These are phyloP conservation scores for Neodontobutis hainanensis DNA, from an alignment of 2,113 vertebrate genomes.

Conservation along the genomic window DNA sequence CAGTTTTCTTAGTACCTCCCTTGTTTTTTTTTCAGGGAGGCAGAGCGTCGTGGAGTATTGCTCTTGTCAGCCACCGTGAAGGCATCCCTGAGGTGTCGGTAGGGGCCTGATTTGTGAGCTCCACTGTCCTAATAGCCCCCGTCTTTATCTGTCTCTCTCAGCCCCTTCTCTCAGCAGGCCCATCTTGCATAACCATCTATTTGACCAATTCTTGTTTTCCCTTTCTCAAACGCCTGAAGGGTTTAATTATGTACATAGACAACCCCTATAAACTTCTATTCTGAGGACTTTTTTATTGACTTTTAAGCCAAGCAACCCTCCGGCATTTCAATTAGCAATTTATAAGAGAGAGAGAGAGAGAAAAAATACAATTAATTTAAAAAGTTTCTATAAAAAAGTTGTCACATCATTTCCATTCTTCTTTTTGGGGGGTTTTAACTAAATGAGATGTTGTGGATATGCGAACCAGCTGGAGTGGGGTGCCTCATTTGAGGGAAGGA, in stretches of 20 bases:
- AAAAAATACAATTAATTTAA: constrained; percentile 93
- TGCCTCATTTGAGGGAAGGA: constrained; percentile 54
- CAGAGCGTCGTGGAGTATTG: constrained; percentile 74
- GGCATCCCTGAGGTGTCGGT: constrained; percentile 87
- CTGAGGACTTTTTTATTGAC: constrained; percentile 95
- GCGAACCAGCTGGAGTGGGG: constrained; percentile 71
- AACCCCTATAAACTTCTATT: constrained; percentile 98
- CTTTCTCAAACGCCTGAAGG: constrained; percentile 89
- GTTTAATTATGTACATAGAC: constrained; percentile 99
- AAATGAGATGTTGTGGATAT: constrained; percentile 83
- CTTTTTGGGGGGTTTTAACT: constrained; percentile 68
- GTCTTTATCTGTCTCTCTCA: constrained; percentile 52
- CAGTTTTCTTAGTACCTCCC: constrained; percentile 64
- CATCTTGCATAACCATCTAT: constrained; percentile 71
- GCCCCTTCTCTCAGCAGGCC: constrained; percentile 59
- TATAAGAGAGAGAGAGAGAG: constrained; percentile 91
- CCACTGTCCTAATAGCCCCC: constrained; percentile 55
- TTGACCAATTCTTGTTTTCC: constrained; percentile 83
- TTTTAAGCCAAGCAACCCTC: constrained; percentile 90
- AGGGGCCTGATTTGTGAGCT: constrained; percentile 76
- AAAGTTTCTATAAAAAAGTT: constrained; percentile 87
- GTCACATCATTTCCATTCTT: constrained; percentile 82
- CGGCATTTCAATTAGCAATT: constrained; percentile 98
- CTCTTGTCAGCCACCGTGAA: constrained; percentile 89
- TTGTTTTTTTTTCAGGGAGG: constrained; percentile 72